Conservation (phyloP, 2,888 invertebrate species). For the Microchrysa polita region DNA sequence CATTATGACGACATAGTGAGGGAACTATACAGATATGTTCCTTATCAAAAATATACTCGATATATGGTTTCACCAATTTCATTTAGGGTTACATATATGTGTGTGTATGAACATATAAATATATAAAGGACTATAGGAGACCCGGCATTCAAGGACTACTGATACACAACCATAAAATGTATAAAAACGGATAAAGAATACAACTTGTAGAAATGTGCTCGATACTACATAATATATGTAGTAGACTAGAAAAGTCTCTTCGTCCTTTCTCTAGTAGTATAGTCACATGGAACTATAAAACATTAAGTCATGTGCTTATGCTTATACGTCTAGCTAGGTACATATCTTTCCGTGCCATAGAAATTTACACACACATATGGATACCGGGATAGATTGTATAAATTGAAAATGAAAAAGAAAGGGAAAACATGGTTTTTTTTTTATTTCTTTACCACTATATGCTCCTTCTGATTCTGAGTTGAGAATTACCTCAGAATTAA, state of each 20-base stretch:
- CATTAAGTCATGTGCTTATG: background rate
- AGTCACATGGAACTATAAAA: background rate
- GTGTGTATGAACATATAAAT: background rate
- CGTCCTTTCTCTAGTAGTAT: background rate
- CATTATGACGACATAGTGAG: background rate
- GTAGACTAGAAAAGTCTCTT: background rate
- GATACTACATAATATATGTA: too few relatives aligned
- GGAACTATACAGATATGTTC: background rate
- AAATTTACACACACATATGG: too few relatives aligned
- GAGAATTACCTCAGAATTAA: constrained; percentile 29
- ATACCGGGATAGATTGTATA: too few relatives aligned
- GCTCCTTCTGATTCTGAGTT: too few relatives aligned
- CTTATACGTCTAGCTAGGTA: background rate
- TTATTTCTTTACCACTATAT: too few relatives aligned
- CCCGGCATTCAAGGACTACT: background rate
- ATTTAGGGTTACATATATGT: too few relatives aligned
- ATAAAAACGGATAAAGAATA: background rate
- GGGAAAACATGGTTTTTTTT: too few relatives aligned
- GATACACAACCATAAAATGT: background rate
- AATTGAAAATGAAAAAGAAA: too few relatives aligned
- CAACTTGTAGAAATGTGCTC: background rate
- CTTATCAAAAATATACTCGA: too few relatives aligned
- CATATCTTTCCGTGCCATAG: background rate
- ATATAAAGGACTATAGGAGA: background rate
- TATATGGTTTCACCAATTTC: too few relatives aligned